phyloP scores from a whole-genome alignment of 1,140 invertebrate species.

The Diuraphis noxia region DNA sequence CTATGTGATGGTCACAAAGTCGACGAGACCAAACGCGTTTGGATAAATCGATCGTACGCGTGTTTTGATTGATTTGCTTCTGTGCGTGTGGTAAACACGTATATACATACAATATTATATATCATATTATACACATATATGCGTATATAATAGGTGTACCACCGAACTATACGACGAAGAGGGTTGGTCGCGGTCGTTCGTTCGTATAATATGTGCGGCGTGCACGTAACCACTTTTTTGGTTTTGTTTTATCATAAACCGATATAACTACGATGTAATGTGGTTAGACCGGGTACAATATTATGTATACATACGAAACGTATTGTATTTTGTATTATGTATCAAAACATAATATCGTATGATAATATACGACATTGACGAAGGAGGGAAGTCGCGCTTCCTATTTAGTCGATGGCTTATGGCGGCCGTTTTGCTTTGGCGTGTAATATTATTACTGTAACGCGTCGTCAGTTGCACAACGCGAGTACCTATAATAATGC shows the following conservation, averaged over 20 bases:
- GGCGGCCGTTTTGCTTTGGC: not conserved
- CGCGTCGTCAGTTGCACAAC: not conserved
- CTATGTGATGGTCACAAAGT: not conserved
- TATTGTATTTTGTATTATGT: not conserved
- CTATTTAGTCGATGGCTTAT: not conserved
- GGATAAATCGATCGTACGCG: slow-evolving; percentile 28
- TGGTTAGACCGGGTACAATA: not conserved
- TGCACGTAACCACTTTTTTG: slow-evolving; percentile 1
- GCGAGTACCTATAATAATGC: not conserved
- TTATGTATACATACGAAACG: not conserved
- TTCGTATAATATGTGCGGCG: not conserved
- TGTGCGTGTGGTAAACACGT: slow-evolving; percentile 24
- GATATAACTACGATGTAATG: not conserved
- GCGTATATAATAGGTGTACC: slow-evolving; percentile 4
- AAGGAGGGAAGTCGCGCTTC: not conserved
- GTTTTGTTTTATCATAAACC: not conserved
- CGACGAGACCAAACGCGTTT: not conserved
- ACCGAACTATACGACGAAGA: not conserved
- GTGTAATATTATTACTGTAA: not conserved
- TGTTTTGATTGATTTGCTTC: slow-evolving; percentile 47
- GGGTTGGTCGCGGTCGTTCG: not conserved
- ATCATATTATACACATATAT: not conserved
- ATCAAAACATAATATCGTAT: not conserved
- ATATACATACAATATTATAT: not conserved
- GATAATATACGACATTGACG: not conserved